Evolutionary conservation across 2,797 vertebrate genomes (phyloP).

Genomic region (Choloepus didactylus): DNA sequence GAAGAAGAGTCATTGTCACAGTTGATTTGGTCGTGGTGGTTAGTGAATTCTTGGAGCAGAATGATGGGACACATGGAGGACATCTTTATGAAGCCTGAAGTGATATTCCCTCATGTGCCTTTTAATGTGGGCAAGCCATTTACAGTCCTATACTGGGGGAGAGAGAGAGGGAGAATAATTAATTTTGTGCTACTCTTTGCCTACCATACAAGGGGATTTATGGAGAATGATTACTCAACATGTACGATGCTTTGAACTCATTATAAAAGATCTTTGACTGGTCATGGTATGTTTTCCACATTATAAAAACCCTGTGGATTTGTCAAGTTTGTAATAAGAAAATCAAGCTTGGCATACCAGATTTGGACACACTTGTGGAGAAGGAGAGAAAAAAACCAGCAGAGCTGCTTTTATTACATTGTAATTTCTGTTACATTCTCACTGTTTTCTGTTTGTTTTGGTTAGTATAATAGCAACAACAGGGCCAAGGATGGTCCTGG

Average conservation of each 20-base stretch:
- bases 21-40: slow-evolving; percentile 1
- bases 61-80: background rate
- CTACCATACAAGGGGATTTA: slow-evolving; percentile 31
- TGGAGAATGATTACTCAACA: slow-evolving; percentile 46
- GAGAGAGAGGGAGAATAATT: background rate
- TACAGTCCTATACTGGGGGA: background rate
- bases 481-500: slow-evolving; percentile 44
- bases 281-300: slow-evolving; percentile 54
- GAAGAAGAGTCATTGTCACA: background rate
- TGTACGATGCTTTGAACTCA: slow-evolving; percentile 62
- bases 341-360: slow-evolving; percentile 42
- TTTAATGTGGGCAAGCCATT: background rate
- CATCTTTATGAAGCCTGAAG: background rate
- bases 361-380: slow-evolving; percentile 46
- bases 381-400: slow-evolving; percentile 21
- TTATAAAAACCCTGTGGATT: slow-evolving; percentile 58
- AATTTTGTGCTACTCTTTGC: slow-evolving; percentile 67
- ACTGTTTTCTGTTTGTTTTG: slow-evolving; percentile 71
- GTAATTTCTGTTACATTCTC: slow-evolving; percentile 22
- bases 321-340: slow-evolving; percentile 70
- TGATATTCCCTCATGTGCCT: background rate
- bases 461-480: slow-evolving; percentile 61
- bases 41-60: background rate
- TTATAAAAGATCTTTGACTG: slow-evolving; percentile 63
- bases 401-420: background rate